These are phyloP conservation scores for Chalcosyrphus nemorum DNA, from an alignment of 2,888 invertebrate species.

Conservation along the genomic window DNA sequence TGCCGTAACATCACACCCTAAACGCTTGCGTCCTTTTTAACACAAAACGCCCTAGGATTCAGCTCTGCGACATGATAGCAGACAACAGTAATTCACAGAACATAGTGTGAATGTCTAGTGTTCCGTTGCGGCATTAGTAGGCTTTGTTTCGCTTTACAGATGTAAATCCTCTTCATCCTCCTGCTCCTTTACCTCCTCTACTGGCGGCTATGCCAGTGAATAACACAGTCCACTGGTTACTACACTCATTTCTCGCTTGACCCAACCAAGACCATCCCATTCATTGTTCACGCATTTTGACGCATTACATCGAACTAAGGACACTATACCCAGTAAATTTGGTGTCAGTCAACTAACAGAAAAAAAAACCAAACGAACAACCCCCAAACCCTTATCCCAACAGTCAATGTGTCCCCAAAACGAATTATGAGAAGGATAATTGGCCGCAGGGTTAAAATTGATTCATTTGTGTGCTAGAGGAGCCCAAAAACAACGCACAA, in stretches of 20 bases:
- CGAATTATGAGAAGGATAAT: conserved; percentile 65
- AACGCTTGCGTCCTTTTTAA: background rate
- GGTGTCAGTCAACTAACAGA: conserved; percentile 7
- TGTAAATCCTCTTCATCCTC: background rate
- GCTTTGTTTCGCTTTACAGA: background rate
- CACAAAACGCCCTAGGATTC: background rate
- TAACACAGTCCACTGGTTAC: conserved; percentile 32
- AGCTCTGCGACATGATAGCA: background rate
- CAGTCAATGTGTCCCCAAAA: conserved; percentile 32
- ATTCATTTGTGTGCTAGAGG: conserved; percentile 6
- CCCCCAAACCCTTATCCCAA: conserved; percentile 26
- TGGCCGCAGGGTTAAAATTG: conserved; percentile 50
- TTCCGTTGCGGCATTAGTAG: conserved; percentile 11
- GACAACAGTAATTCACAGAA: background rate
- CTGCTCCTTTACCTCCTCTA: background rate
- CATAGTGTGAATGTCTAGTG: background rate
- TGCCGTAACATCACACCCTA: background rate
- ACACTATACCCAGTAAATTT: conserved; percentile 19
- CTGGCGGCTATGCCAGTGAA: too few relatives aligned
- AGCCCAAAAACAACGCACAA: background rate
- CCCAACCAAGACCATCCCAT: conserved; percentile 10
- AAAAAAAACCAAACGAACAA: background rate
- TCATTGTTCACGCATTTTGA: conserved; percentile 62
- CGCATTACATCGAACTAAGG: conserved; percentile 37
- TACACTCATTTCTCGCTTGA: conserved; percentile 38